A percentile compares a stretch with the other conserved stretches of the same genome.
phyloP scores from a whole-genome alignment of 2,113 vertebrate genomes.

The Bothrops jararaca region DNA sequence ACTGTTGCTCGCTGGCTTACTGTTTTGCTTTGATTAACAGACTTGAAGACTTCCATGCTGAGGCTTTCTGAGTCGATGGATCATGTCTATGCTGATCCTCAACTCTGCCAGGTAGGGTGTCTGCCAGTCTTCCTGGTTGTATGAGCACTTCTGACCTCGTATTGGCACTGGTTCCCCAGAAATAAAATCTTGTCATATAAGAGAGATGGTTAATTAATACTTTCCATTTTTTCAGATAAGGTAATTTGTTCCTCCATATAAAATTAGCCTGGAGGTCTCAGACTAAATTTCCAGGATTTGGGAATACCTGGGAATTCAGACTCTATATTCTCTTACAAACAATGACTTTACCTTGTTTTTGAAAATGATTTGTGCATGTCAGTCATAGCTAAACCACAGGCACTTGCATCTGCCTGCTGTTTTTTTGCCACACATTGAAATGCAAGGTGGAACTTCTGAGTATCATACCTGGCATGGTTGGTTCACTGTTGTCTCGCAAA shows the following conservation, averaged over 20 bases:
- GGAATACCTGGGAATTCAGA: neutral
- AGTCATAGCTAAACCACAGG: neutral
- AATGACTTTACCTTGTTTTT: neutral
- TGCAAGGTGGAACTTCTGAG: neutral
- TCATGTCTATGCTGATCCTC: slow-evolving; percentile 86
- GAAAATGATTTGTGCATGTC: neutral
- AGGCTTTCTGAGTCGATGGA: slow-evolving; percentile 75
- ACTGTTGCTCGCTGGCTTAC: neutral
- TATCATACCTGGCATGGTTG: neutral
- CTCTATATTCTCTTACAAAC: neutral
- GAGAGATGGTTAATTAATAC: neutral
- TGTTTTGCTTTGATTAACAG: slow-evolving; percentile 63
- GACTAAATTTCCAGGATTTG: neutral
- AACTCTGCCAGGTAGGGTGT: slow-evolving; percentile 82
- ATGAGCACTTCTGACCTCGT: neutral
- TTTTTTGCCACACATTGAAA: neutral
- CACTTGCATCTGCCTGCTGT: neutral
- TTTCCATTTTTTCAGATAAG: neutral
- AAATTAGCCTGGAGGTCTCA: neutral
- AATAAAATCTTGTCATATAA: neutral
- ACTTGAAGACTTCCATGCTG: slow-evolving; percentile 83
- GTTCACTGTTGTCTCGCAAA: neutral
- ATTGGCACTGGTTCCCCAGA: neutral
- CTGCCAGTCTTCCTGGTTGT: accelerated
- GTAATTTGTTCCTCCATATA: neutral